Conservation (phyloP, 2,888 invertebrate species). For the Busseola fusca region DNA sequence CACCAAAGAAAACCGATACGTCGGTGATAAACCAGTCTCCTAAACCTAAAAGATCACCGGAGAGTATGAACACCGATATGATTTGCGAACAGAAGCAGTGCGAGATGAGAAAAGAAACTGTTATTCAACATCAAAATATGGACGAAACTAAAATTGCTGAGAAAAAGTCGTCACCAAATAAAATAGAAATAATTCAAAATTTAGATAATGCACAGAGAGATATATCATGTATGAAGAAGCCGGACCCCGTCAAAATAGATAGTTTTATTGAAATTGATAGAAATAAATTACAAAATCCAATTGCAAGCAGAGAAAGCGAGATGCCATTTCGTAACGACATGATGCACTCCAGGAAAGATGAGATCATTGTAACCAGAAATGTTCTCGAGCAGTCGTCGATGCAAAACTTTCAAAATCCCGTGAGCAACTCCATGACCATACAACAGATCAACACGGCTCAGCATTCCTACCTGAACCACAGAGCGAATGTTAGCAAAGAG, state of each 20-base stretch:
- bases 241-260: constrained; percentile 79
- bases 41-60: constrained; percentile 77
- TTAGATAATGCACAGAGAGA: constrained; percentile 79
- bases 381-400: constrained; percentile 78
- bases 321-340: constrained; percentile 79
- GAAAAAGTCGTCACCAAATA: constrained; percentile 82
- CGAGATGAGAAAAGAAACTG: constrained; percentile 84
- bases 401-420: constrained; percentile 78
- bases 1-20: constrained; percentile 78
- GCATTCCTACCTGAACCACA: constrained; percentile 79
- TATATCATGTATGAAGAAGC: constrained; percentile 73
- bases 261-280: constrained; percentile 78
- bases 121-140: constrained; percentile 82
- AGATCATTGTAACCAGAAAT: constrained; percentile 81
- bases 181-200: constrained; percentile 82
- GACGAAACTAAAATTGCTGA: constrained; percentile 78
- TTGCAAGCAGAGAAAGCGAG: constrained; percentile 78
- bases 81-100: constrained; percentile 76
- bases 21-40: constrained; percentile 79
- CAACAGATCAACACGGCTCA: constrained; percentile 82
- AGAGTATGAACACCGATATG: constrained; percentile 69
- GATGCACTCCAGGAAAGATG: constrained; percentile 78
- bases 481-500: constrained; percentile 79
- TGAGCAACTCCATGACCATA: constrained; percentile 83
- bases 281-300: constrained; percentile 73